Conservation (phyloP, 2,113 vertebrate genomes). For the Brachypteracias leptosomus region DNA sequence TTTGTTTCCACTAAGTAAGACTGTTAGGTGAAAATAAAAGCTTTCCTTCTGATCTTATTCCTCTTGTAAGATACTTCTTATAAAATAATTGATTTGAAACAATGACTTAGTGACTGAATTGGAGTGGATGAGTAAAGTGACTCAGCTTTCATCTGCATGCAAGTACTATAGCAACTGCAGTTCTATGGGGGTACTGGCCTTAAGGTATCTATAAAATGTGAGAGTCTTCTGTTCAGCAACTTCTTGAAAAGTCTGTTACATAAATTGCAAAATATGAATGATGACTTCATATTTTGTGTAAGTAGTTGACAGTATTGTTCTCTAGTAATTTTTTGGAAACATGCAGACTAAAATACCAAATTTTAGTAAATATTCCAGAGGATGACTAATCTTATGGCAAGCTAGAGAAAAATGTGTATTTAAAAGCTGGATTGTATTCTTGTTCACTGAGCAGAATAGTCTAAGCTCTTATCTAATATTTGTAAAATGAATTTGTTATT, state of each 20-base stretch:
- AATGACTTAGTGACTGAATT: neutral
- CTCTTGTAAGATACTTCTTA: neutral
- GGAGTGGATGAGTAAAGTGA: neutral
- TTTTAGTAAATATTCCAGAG: constrained; percentile 22
- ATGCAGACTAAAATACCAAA: neutral
- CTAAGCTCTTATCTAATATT: constrained; percentile 16
- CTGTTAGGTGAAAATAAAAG: neutral
- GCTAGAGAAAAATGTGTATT: neutral
- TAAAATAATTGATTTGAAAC: neutral
- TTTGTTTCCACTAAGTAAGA: neutral
- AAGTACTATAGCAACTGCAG: neutral
- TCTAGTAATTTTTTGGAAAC: constrained; percentile 54
- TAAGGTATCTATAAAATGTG: neutral
- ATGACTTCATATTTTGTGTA: neutral
- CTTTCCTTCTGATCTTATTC: neutral
- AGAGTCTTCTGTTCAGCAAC: neutral
- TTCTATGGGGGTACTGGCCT: neutral
- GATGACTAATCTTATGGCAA: constrained; percentile 58
- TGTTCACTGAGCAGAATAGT: neutral
- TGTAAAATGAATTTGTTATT: constrained; percentile 17
- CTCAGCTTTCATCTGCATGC: neutral
- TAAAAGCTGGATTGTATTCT: neutral
- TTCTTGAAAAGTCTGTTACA: neutral
- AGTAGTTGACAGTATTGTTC: neutral
- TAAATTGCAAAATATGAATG: neutral